A percentile compares a stretch with the other conserved stretches of the same genome.
phyloP scores from a whole-genome alignment of 2,113 vertebrate genomes.

The Falco punctatus region DNA sequence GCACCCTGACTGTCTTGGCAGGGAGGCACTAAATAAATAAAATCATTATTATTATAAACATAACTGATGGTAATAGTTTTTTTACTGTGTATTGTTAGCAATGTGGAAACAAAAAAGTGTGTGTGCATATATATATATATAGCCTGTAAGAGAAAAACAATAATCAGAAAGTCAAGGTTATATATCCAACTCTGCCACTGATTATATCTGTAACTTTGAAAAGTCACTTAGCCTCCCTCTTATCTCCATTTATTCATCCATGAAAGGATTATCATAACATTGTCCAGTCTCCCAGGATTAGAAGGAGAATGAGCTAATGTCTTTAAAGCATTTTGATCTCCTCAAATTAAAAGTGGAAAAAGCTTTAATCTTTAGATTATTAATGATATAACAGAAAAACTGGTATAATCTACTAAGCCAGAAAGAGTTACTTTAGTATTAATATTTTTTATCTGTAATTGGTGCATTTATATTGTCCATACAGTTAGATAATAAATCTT shows the following conservation, averaged over 20 bases:
- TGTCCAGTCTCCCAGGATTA: slow-evolving; percentile 55
- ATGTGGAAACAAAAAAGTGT: not conserved
- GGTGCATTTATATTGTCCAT: not conserved
- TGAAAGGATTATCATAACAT: slow-evolving; percentile 66
- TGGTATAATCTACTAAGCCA: not conserved
- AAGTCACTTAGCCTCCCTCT: slow-evolving; percentile 48
- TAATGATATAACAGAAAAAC: slow-evolving; percentile 15
- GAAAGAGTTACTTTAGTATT: not conserved
- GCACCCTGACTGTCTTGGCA: slow-evolving; percentile 42
- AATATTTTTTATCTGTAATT: slow-evolving; percentile 14
- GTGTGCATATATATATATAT: not conserved
- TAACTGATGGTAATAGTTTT: slow-evolving; percentile 19
- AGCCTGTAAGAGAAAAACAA: not conserved
- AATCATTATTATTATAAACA: slow-evolving; percentile 65
- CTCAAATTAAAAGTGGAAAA: slow-evolving; percentile 31
- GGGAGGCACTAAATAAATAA: slow-evolving; percentile 63
- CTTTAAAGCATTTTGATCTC: slow-evolving; percentile 57
- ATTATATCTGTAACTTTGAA: slow-evolving; percentile 48
- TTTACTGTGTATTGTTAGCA: slow-evolving; percentile 14
- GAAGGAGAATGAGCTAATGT: slow-evolving; percentile 55
- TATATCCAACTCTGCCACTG: slow-evolving; percentile 32
- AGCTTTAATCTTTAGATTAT: slow-evolving; percentile 52
- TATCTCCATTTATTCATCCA: slow-evolving; percentile 66
- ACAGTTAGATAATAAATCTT: not conserved
- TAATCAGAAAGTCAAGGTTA: slow-evolving; percentile 40